phyloP scores from a whole-genome alignment of 2,113 vertebrate species.

The Alexandromys fortis region DNA sequence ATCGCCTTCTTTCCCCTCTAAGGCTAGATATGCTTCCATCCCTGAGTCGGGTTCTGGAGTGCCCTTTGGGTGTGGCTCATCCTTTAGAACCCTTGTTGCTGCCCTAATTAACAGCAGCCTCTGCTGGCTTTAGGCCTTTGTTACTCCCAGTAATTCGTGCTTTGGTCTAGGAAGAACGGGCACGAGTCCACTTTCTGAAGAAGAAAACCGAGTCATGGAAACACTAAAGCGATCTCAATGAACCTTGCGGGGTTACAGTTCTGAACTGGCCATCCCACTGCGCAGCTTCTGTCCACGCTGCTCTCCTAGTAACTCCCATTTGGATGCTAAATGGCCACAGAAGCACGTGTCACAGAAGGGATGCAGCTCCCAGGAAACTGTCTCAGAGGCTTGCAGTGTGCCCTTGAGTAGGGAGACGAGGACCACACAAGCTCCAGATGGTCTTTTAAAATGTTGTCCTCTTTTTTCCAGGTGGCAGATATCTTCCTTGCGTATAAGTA shows the following conservation, averaged over 20 bases:
- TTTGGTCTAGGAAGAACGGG: background rate
- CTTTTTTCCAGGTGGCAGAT: constrained; percentile 90
- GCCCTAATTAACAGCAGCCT: background rate
- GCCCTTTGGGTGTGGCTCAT: background rate
- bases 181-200: background rate
- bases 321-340: background rate
- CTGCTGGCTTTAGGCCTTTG: background rate
- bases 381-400: constrained; percentile 11
- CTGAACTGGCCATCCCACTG: background rate
- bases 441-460: constrained; percentile 30
- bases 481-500: constrained; percentile 87
- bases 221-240: background rate
- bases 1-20: background rate
- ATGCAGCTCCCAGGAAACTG: background rate
- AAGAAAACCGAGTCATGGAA: background rate
- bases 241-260: constrained; percentile 5
- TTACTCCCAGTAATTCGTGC: background rate
- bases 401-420: background rate
- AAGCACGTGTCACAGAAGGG: background rate
- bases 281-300: background rate
- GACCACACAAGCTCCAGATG: background rate
- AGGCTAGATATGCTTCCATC: background rate
- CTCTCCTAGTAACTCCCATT: background rate
- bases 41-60: constrained; percentile 12
- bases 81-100: background rate